Base-by-base conservation (phyloP, 2,888 invertebrate genomes). In the Cantharis flavilabris region DNA sequence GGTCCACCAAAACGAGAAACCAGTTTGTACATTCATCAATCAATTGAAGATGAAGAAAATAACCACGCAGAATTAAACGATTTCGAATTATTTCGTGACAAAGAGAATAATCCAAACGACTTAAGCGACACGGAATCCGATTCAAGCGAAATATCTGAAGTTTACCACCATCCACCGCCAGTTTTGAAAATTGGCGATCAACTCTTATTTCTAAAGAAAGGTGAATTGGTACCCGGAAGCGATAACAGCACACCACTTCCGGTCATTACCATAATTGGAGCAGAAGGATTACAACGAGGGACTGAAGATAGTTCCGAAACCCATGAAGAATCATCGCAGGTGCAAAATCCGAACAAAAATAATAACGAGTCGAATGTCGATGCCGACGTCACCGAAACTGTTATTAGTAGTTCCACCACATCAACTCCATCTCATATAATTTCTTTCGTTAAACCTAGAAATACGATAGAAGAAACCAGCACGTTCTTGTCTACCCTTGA, bases 211-310 rank as follows among this genome's bases (percentile, higher is more conserved):
- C 81, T 88, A n/a, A 87, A 88, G 71, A 85, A 87, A 78, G 86
- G 85, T 11, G 85, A 87, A 79, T 79, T 87, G 5, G 83, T 87
- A 11, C 84, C 85, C 2, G 87, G 87, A 76, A 86, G 87, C 75
- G 86, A 86, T 72, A 83, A 84, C 0, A 87, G 86, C 71, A 88
- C 88, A 3, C 87, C 88, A 1, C 82, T 86, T 4, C 85, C 87
- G 14, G 85, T 88, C 7, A 89, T 89, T 18, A 89, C 89, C 3
- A 85, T 89, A 5, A 88, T 89, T 72, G 90, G 89, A 13, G 88
- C 89, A 4, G 89, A 89, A 83, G 89, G 89, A 3, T 83, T 89
- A 5, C 88, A 89, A 83, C 83, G 88, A 73, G 88, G 86, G 5
- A 86, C 84, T 33, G 85, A 85, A 62, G 85, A 86, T 69, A 81